A percentile compares a stretch with the other conserved stretches of the same genome.
phyloP scores from a whole-genome alignment of 2,113 vertebrate species.

The Oryzias javanicus region DNA sequence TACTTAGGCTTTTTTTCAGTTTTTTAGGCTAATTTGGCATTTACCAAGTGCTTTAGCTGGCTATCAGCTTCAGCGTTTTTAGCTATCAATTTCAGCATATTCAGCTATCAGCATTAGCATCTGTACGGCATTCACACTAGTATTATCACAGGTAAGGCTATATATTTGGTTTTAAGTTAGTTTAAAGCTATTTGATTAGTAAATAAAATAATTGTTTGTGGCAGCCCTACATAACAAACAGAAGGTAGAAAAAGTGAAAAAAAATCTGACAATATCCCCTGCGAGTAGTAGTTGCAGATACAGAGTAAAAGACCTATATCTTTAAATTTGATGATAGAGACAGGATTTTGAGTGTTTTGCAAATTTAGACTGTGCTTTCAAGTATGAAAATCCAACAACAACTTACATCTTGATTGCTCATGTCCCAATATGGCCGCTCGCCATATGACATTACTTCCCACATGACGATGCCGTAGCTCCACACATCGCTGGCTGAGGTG shows the following conservation, averaged over 20 bases:
- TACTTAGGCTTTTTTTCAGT: too few species aligned
- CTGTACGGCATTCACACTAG: too few species aligned
- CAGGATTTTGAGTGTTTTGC: too few species aligned
- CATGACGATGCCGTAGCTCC: conserved; percentile 99
- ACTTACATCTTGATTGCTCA: conserved; percentile 99
- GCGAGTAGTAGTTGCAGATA: conserved; percentile 8
- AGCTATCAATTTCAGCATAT: too few species aligned
- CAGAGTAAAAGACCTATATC: neutral
- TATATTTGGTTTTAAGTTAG: too few species aligned
- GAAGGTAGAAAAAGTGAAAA: conserved; percentile 7
- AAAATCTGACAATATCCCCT: neutral
- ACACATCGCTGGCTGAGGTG: conserved; percentile 96
- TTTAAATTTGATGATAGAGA: neutral
- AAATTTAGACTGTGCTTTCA: neutral
- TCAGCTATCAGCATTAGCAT: too few species aligned
- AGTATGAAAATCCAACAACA: neutral
- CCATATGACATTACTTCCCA: conserved; percentile 99
- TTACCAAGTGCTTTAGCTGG: too few species aligned
- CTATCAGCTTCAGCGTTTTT: too few species aligned
- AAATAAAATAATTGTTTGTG: too few species aligned
- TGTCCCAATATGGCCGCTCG: conserved; percentile 98
- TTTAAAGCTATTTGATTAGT: too few species aligned
- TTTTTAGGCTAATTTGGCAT: too few species aligned
- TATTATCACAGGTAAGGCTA: too few species aligned
- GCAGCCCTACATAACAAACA: neutral